Evolutionary conservation across 1,140 invertebrate species (phyloP).

Genomic region (Drosophila busckii): DNA sequence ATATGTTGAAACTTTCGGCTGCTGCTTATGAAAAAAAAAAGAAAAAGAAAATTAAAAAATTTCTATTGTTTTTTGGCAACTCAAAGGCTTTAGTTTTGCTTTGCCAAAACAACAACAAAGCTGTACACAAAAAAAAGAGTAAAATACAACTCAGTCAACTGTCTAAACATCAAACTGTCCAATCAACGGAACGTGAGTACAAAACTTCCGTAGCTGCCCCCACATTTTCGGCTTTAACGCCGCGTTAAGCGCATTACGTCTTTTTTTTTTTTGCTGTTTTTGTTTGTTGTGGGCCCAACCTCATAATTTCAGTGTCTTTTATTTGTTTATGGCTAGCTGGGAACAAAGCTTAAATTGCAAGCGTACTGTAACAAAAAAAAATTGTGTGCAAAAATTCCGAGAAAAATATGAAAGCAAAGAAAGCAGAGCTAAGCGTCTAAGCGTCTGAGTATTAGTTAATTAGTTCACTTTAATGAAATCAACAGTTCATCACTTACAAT

Average conservation of each 20-base stretch:
- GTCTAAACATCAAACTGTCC: slow-evolving; percentile 38
- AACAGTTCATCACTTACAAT: slow-evolving; percentile 16
- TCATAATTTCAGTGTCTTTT: slow-evolving; percentile 39
- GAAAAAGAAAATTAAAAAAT: too few relatives aligned
- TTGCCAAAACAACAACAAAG: background rate
- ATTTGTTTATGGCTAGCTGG: slow-evolving; percentile 28
- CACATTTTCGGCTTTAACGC: background rate
- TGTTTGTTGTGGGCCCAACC: slow-evolving; percentile 26
- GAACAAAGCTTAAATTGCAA: slow-evolving; percentile 21
- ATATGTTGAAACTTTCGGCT: too few relatives aligned
- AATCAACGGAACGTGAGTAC: slow-evolving; percentile 42
- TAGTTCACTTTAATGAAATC: slow-evolving; percentile 21
- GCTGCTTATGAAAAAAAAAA: too few relatives aligned
- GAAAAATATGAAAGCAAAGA: slow-evolving; percentile 8
- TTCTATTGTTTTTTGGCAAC: slow-evolving; percentile 4
- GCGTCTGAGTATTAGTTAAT: slow-evolving; percentile 17
- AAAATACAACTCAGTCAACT: slow-evolving; percentile 1
- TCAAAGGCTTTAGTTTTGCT: slow-evolving; percentile 8
- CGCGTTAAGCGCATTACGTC: slow-evolving; percentile 49
- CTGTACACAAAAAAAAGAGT: slow-evolving; percentile 9
- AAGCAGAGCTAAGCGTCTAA: slow-evolving; percentile 15
- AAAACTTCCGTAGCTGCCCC: slow-evolving; percentile 23
- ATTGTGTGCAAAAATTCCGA: slow-evolving; percentile 10
- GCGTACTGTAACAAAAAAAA: slow-evolving; percentile 17
- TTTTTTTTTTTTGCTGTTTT: slow-evolving; percentile 58